Evolutionary conservation across 1,140 invertebrate species (phyloP).

Genomic region (Drosophila sp.): DNA sequence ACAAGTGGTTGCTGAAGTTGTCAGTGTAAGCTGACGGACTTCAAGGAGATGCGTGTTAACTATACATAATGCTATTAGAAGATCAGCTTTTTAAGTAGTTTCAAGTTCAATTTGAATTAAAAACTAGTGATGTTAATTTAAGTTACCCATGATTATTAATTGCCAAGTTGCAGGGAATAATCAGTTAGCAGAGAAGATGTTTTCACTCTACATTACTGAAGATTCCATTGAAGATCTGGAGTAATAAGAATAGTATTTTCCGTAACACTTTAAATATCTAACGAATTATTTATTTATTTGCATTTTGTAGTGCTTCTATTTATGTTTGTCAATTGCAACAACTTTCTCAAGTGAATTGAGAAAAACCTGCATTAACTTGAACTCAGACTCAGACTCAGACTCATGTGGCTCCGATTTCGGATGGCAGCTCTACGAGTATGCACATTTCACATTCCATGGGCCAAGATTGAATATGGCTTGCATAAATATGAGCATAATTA

Average conservation of each 20-base stretch:
- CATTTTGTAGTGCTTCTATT: conserved; percentile 1
- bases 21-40: too few relatives aligned
- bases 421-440: conserved; percentile 9
- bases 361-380: conserved; percentile 6
- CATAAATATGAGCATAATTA: conserved; percentile 81
- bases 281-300: conserved; percentile 28
- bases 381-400: background rate
- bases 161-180: too few relatives aligned
- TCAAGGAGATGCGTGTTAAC: too few relatives aligned
- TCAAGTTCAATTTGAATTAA: too few relatives aligned
- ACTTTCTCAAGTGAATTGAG: conserved; percentile 21
- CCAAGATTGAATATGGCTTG: conserved; percentile 56
- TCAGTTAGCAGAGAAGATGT: too few relatives aligned
- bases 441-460: conserved; percentile 61
- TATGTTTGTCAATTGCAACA: conserved; percentile 40
- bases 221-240: background rate
- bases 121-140: too few relatives aligned
- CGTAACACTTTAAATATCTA: conserved; percentile 4
- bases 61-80: too few relatives aligned
- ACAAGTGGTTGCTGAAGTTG: background rate
- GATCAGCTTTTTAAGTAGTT: too few relatives aligned
- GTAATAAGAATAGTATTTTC: background rate
- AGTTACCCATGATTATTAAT: too few relatives aligned
- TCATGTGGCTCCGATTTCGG: conserved; percentile 28
- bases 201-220: background rate